phyloP scores from a whole-genome alignment of 1,140 invertebrate species.

The Listronotus bonariensis region DNA sequence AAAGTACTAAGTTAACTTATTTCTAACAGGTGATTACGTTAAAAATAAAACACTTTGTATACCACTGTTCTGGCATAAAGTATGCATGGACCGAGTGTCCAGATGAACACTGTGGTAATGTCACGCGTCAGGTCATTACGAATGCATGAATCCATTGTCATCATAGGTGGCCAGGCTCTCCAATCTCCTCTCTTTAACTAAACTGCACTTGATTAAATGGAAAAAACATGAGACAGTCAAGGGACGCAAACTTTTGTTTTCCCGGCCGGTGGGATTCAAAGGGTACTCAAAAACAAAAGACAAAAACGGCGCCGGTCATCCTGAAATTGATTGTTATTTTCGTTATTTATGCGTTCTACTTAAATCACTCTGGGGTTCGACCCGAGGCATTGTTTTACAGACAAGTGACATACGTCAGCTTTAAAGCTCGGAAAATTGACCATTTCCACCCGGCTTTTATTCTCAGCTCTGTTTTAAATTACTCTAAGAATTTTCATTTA shows the following conservation, averaged over 20 bases:
- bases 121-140: slow-evolving; percentile 30
- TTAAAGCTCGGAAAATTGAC: slow-evolving; percentile 38
- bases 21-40: too few relatives aligned
- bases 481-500: slow-evolving; percentile 1
- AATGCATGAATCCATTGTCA: slow-evolving; percentile 38
- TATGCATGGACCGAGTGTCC: slow-evolving; percentile 26
- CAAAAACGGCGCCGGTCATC: slow-evolving; percentile 45
- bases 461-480: slow-evolving; percentile 9
- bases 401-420: slow-evolving; percentile 38
- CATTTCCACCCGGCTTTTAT: slow-evolving; percentile 23
- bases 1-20: too few relatives aligned
- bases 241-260: slow-evolving; percentile 42
- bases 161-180: slow-evolving; percentile 19
- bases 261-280: slow-evolving; percentile 34
- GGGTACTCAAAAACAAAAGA: slow-evolving; percentile 49
- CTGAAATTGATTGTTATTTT: slow-evolving; percentile 48
- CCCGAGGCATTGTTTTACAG: slow-evolving; percentile 30
- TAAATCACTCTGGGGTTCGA: slow-evolving; percentile 19
- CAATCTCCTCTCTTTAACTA: slow-evolving; percentile 21
- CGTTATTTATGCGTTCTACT: slow-evolving; percentile 45
- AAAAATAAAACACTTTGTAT: too few relatives aligned
- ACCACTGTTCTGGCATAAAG: background rate
- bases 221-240: slow-evolving; percentile 38
- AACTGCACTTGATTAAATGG: slow-evolving; percentile 46
- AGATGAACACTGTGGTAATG: slow-evolving; percentile 26